A percentile compares a stretch with the other conserved stretches of the same genome.
These are phyloP conservation scores for Andrena cerasifolii DNA, from an alignment of 1,140 invertebrate species.

Conservation along the genomic window DNA sequence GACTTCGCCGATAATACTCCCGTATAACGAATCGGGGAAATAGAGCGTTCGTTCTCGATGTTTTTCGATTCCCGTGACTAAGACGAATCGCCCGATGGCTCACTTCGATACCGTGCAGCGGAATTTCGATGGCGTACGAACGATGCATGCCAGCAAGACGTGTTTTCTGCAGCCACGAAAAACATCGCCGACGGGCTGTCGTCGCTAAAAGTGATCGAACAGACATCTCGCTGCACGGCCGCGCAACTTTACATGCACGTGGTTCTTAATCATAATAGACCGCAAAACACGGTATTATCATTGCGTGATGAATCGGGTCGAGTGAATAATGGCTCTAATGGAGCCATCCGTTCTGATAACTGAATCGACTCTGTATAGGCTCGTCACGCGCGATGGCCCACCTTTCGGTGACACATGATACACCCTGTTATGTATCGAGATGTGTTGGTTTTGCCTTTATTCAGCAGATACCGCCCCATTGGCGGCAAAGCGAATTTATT, in stretches of 20 bases:
- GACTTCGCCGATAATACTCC: neutral
- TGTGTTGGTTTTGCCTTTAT: slow-evolving; percentile 23
- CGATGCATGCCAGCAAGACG: slow-evolving; percentile 14
- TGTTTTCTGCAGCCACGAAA: slow-evolving; percentile 15
- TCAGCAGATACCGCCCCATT: neutral
- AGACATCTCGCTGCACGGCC: neutral
- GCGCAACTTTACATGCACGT: neutral
- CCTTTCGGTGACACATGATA: slow-evolving; percentile 19
- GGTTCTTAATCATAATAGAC: slow-evolving; percentile 15
- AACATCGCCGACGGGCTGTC: slow-evolving; percentile 24
- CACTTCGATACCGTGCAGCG: slow-evolving; percentile 11
- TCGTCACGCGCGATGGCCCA: slow-evolving; percentile 10
- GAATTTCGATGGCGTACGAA: slow-evolving; percentile 27
- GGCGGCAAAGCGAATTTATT: neutral
- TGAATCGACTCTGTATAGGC: slow-evolving; percentile 2
- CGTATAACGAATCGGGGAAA: slow-evolving; percentile 23
- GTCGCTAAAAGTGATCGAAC: slow-evolving; percentile 25
- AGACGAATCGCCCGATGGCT: slow-evolving; percentile 45
- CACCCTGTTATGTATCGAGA: slow-evolving; percentile 21
- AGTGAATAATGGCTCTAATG: slow-evolving; percentile 41
- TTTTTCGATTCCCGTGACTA: slow-evolving; percentile 40
- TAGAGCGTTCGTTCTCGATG: slow-evolving; percentile 18
- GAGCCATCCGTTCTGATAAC: slow-evolving; percentile 35
- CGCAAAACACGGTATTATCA: slow-evolving; percentile 21
- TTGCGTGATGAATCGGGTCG: slow-evolving; percentile 10